These are phyloP conservation scores for Lasioglossum albipes DNA, from an alignment of 1,140 invertebrate species.

Conservation along the genomic window DNA sequence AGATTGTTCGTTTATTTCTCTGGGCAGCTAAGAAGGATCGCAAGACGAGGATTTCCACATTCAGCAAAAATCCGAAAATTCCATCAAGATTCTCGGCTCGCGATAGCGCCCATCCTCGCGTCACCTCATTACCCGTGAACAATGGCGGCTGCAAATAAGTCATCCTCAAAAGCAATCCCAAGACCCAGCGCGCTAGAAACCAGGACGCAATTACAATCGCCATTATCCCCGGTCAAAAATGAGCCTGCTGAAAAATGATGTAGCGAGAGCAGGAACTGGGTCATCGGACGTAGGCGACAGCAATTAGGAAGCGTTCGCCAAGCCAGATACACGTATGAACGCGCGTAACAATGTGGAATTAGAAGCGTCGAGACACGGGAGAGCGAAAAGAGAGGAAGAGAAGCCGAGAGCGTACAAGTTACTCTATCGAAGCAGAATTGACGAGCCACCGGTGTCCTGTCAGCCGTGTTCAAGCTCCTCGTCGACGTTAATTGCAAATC, in stretches of 20 bases:
- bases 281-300: neutral
- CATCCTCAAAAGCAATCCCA: neutral
- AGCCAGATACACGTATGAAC: too few relatives aligned
- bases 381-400: neutral
- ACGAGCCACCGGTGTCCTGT: neutral
- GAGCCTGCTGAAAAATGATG: neutral
- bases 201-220: neutral
- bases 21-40: too few relatives aligned
- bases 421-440: neutral
- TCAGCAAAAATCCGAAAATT: too few relatives aligned
- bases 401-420: too few relatives aligned
- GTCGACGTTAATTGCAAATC: conserved; percentile 29
- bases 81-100: too few relatives aligned
- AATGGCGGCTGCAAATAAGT: neutral
- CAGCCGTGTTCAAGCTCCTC: too few relatives aligned
- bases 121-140: too few relatives aligned
- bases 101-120: too few relatives aligned
- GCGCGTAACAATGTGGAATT: neutral
- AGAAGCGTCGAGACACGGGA: neutral
- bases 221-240: neutral
- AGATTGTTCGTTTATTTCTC: too few relatives aligned
- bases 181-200: neutral
- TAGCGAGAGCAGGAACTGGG: neutral
- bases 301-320: neutral
- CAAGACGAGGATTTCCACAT: too few relatives aligned